Evolutionary conservation across 2,113 vertebrate genomes (phyloP), one percentile per base, ranked within the genome.

Genomic region (Corythornis vintsioides): DNA sequence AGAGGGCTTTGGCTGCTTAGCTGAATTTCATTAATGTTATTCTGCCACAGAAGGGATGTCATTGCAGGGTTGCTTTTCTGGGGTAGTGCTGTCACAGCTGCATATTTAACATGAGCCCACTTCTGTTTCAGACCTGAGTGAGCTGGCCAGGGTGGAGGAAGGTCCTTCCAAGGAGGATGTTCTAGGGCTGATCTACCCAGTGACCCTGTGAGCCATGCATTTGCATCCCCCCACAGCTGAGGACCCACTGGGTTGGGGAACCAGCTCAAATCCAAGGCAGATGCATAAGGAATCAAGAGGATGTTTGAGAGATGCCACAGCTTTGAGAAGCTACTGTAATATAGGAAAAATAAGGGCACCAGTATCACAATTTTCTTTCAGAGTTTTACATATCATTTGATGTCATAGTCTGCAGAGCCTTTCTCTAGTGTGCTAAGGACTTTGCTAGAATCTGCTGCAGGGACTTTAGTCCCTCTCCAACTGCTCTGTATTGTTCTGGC

Each of bases 181-280:
- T 71, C 26, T 31, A 47, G 48, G 35, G 42, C 24, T 28, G 9
- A 59, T 15, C 19, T 18, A 31, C 19, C 57, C 56, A 2, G 29
- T 52, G 35, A 20, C 43, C 29, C 40, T 4, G 10, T 26, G 22
- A 29, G 26, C 43, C 43, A 1, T 0, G 1, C 0, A 3, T 45
- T 19, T 45, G 31, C 6, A 8, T 48, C n/a, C 17, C 18, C 29
- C 3, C 4, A 2, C 7, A 26, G 56, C 38, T 50, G 24, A 20
- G 38, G 16, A 48, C 12, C 5, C 19, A 7, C 19, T 4, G 33
- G 21, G 13, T 28, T 45, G 67, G 48, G 28, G 56, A 92, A 43
- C 9, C 11, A 73, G 60, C 56, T 57, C 13, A 17, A 7, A 73
- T 43, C 22, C 2, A 0, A 52, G 61, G 13, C 73, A 24, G 16